phyloP scores from a whole-genome alignment of 2,797 vertebrate species.

The Chrosomus eos region DNA sequence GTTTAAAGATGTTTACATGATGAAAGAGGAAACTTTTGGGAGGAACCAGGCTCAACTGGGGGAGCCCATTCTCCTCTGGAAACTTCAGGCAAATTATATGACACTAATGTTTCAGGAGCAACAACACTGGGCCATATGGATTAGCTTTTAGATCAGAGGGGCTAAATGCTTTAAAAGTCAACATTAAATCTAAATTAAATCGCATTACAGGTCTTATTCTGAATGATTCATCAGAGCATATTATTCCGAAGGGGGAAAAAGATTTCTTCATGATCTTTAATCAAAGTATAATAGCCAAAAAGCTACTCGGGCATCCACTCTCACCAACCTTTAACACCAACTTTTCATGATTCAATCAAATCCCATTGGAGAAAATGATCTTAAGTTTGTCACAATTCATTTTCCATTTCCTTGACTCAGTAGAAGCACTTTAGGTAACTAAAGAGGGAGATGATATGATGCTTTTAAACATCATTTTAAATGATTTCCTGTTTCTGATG shows the following conservation, averaged over 20 bases:
- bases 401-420: not conserved
- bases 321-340: not conserved
- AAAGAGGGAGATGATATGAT: not conserved
- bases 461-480: constrained; percentile 6
- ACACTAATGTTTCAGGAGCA: not conserved
- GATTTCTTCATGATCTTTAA: not conserved
- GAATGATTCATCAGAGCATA: not conserved
- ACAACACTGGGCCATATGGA: not conserved
- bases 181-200: not conserved
- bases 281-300: not conserved
- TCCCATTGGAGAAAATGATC: not conserved
- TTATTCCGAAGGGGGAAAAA: not conserved
- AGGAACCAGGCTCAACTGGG: not conserved
- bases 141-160: not conserved
- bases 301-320: not conserved
- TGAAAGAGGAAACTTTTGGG: not conserved
- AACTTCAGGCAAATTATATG: not conserved
- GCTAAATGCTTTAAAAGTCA: not conserved
- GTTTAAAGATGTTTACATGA: not conserved
- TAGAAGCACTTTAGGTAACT: not conserved
- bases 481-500: constrained; percentile 27
- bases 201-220: not conserved
- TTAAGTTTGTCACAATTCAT: not conserved
- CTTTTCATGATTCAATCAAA: not conserved
- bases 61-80: not conserved